A percentile compares a stretch with the other conserved stretches of the same genome.
Conservation (phyloP, 53 echinoderm and acorn worm genomes). For the Zoroaster sp. region DNA sequence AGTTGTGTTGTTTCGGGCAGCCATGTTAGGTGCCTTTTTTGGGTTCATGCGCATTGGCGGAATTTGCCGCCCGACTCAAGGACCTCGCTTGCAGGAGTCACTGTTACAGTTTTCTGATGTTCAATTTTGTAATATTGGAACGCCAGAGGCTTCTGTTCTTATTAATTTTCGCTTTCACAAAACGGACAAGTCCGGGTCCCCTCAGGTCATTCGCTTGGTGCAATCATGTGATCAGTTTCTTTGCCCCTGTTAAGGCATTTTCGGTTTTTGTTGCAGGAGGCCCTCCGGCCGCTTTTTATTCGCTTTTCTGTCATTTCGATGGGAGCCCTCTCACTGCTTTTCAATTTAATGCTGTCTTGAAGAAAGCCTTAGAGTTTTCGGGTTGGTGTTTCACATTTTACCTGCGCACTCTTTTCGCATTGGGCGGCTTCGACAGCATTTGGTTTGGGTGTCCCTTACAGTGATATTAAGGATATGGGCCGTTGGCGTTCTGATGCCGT, state of each 20-base stretch:
- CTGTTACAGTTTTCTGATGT: background rate
- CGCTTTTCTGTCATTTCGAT: constrained; percentile 13
- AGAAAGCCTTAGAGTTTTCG: background rate
- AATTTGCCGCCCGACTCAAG: too few species aligned
- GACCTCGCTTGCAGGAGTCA: background rate
- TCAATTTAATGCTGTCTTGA: constrained; percentile 18
- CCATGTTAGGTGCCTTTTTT: background rate
- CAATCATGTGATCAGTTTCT: background rate
- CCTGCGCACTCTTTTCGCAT: constrained; percentile 41
- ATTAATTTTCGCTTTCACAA: background rate
- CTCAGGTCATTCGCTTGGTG: background rate
- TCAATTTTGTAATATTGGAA: background rate
- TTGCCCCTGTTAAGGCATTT: background rate
- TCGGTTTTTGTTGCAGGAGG: background rate
- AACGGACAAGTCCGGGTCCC: background rate
- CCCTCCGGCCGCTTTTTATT: background rate
- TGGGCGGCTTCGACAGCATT: constrained; percentile 28
- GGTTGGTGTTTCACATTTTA: background rate
- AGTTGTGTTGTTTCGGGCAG: background rate
- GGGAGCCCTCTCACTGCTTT: background rate
- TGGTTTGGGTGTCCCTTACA: background rate
- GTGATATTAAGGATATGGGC: too few species aligned
- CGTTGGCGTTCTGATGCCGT: constrained; percentile 22
- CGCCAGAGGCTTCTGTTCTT: background rate
- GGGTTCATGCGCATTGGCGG: too few species aligned